These are phyloP conservation scores for Drosophila neotestacea DNA, from an alignment of 2,888 invertebrate species.

Conservation along the genomic window DNA sequence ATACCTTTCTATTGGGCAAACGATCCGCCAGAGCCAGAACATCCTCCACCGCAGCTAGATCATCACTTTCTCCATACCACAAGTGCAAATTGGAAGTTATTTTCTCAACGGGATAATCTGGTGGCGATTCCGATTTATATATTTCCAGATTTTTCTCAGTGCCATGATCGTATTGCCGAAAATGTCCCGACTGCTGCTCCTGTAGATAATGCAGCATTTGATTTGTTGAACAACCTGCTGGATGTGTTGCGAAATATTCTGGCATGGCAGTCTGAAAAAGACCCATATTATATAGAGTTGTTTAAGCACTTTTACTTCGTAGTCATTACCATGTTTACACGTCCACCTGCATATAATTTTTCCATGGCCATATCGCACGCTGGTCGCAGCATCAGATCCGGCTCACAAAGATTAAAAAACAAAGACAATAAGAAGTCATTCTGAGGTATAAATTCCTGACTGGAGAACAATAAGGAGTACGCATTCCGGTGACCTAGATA, in stretches of 20 bases:
- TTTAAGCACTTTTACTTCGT: too few species aligned
- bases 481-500: slow-evolving; percentile 69
- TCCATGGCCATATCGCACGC: slow-evolving; percentile 87
- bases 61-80: slow-evolving; percentile 77
- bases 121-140: slow-evolving; percentile 65
- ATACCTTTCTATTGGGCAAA: slow-evolving; percentile 62
- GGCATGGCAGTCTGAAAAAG: slow-evolving; percentile 57
- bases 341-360: slow-evolving; percentile 85
- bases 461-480: slow-evolving; percentile 61
- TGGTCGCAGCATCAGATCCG: slow-evolving; percentile 51
- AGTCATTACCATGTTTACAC: slow-evolving; percentile 58
- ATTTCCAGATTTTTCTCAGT: slow-evolving; percentile 52
- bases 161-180: slow-evolving; percentile 74
- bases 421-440: slow-evolving; percentile 85
- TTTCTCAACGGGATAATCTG: slow-evolving; percentile 69
- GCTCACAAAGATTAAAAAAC: slow-evolving; percentile 85
- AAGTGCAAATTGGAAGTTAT: slow-evolving; percentile 67
- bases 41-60: slow-evolving; percentile 72
- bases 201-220: slow-evolving; percentile 80
- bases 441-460: slow-evolving; percentile 88
- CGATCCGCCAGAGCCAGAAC: slow-evolving; percentile 56
- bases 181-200: slow-evolving; percentile 70
- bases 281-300: background rate
- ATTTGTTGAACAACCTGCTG: slow-evolving; percentile 77
- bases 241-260: slow-evolving; percentile 66